Percentiles rank a stretch among this genome's conserved stretches.
These are phyloP conservation scores for Naja naja DNA, from an alignment of 2,113 vertebrate genomes.

Conservation along the genomic window DNA sequence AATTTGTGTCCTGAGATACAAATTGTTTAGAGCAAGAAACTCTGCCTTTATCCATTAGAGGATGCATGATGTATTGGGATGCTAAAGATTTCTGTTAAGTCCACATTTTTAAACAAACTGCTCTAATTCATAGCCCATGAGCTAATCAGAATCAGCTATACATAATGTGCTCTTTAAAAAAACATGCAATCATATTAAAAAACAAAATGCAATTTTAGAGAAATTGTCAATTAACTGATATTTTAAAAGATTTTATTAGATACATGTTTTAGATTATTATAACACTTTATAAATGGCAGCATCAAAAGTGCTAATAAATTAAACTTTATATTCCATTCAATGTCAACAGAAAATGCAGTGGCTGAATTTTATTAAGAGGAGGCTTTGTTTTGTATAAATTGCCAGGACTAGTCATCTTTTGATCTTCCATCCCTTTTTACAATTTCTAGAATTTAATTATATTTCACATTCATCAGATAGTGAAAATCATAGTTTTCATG, in stretches of 20 bases:
- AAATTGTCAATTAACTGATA: neutral
- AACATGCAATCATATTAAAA: neutral
- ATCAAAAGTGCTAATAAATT: neutral
- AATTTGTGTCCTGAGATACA: neutral
- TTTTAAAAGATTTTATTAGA: neutral
- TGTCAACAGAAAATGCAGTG: neutral
- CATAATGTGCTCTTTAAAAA: neutral
- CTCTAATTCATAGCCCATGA: neutral
- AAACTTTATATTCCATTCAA: neutral
- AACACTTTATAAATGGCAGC: neutral
- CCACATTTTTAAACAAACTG: neutral
- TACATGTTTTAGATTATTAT: neutral
- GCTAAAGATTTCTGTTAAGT: neutral
- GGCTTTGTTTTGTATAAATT: neutral
- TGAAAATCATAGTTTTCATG: accelerated
- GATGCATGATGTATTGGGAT: neutral
- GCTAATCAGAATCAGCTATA: neutral
- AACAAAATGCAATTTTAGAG: neutral
- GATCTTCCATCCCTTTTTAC: neutral
- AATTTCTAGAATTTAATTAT: neutral
- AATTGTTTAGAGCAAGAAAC: neutral
- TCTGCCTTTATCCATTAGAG: neutral
- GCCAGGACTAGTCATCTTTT: neutral
- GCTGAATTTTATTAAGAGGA: neutral
- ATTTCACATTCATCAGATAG: neutral